Base-by-base conservation (phyloP, 1,140 invertebrate genomes). In the Drosophila ogumai region DNA sequence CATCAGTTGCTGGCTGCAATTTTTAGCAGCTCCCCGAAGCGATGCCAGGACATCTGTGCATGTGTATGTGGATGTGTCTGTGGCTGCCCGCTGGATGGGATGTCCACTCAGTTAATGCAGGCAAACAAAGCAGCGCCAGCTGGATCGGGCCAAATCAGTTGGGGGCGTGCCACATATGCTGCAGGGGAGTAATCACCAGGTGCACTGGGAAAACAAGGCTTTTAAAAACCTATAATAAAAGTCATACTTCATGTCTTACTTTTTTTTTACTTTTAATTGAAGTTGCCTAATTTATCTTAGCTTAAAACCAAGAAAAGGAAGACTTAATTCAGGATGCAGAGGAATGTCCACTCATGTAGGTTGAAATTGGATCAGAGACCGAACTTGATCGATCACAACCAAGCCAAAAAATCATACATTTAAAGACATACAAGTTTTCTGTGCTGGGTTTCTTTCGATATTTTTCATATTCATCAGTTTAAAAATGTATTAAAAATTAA, bases 61-160 rank as follows among this genome's bases (percentile, higher is more conserved):
- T 55, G 52, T 19, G 50, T 12, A 19, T 38, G 50, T 46, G 43
- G 19, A 22, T 43, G 19, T 38, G 19, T 81, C 63, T 77, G 54
- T 69, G 73, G 76, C 59, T 77, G 52, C 32, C 73, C 59, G 41
- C 22, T 56, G 50, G 12, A 49, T 52, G 58, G 47, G 43, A 43
- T 75, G 84, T 88, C 84, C 84, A 84, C 73, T 80, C 67, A 72
- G 71, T 76, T 87, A 87, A 87, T 82, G 72, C 79, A 38, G 73
- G 57, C 77, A 71, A 86, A 81, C 79, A 86, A 75, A 86, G 79
- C 60, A 86, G 40, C 67, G 38, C 72, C 68, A 81, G 63, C 76
- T 77, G 72, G 61, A 54, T 68, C 32, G 47, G 38, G 25, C 31
- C 41, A 52, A 22, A 65, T 64, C 64, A 57, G 49, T 52, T 56